phyloP scores from a whole-genome alignment of 2,888 invertebrate species.

The Steromphala cineraria region DNA sequence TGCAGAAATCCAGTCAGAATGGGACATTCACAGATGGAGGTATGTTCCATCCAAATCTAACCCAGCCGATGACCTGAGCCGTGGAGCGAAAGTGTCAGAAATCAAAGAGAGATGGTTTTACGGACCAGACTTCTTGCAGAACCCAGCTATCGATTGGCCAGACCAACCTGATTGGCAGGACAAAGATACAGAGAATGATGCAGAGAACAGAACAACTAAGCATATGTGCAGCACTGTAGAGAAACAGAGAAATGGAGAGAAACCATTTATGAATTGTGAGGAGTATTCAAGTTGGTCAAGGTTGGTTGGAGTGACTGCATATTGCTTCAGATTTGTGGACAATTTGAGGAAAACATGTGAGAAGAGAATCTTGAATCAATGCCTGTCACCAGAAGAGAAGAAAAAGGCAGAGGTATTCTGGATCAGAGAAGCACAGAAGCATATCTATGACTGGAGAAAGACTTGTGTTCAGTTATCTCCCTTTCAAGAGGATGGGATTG shows the following conservation, averaged over 20 bases:
- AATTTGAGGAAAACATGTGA: not conserved
- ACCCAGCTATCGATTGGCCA: not conserved
- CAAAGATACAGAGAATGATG: too few relatives aligned
- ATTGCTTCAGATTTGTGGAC: not conserved
- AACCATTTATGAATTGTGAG: not conserved
- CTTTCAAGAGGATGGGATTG: not conserved
- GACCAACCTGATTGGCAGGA: not conserved
- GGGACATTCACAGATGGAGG: not conserved
- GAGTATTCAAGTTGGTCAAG: constrained; percentile 4
- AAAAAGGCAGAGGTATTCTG: not conserved
- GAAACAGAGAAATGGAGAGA: too few relatives aligned
- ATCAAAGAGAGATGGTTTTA: constrained; percentile 13
- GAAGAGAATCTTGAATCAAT: not conserved
- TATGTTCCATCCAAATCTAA: constrained; percentile 15
- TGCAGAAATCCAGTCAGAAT: constrained; percentile 19
- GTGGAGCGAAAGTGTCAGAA: constrained; percentile 9
- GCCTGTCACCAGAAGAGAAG: too few relatives aligned
- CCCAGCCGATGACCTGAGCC: constrained; percentile 25
- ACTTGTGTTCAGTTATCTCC: not conserved
- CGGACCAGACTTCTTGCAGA: constrained; percentile 16
- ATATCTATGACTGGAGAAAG: not conserved
- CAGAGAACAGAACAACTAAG: too few relatives aligned
- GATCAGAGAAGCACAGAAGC: not conserved
- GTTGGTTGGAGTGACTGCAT: constrained; percentile 21
- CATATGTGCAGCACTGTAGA: too few relatives aligned